A percentile compares a stretch with the other conserved stretches of the same genome.
Evolutionary conservation across 2,797 vertebrate genomes (phyloP).

Genomic region (Darevskia mixta): DNA sequence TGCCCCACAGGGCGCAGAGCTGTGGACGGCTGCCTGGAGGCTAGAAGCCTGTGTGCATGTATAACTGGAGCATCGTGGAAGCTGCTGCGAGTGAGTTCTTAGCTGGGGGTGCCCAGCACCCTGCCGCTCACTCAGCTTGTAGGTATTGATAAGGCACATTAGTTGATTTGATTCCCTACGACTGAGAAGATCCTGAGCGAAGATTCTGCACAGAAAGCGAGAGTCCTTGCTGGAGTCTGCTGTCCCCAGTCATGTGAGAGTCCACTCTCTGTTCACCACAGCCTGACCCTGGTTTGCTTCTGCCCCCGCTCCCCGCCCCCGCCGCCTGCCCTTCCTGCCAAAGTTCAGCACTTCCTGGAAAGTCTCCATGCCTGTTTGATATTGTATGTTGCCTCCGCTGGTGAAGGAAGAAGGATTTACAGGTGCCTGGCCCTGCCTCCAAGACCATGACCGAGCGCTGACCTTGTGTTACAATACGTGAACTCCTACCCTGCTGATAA

Average conservation of each 20-base stretch:
- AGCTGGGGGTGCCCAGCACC: no score
- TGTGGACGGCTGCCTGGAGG: no score
- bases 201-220: neutral
- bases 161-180: neutral
- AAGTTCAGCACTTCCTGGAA: slow-evolving; percentile 85
- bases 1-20: no score
- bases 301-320: slow-evolving; percentile 44
- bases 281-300: slow-evolving; percentile 78
- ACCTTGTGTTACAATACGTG: slow-evolving; percentile 81
- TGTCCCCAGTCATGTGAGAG: slow-evolving; percentile 59
- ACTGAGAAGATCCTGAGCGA: neutral
- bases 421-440: slow-evolving; percentile 83
- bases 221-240: slow-evolving; percentile 37
- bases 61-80: no score
- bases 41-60: no score
- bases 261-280: slow-evolving; percentile 75
- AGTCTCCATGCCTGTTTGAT: slow-evolving; percentile 78
- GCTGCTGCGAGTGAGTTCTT: no score
- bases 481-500: slow-evolving; percentile 85
- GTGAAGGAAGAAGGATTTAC: slow-evolving; percentile 82
- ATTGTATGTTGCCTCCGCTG: slow-evolving; percentile 77
- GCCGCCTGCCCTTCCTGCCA: slow-evolving; percentile 82
- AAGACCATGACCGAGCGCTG: slow-evolving; percentile 81
- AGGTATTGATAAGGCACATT: no score
- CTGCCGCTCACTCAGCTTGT: no score